Conservation (phyloP, 2,888 invertebrate species). For the Helobdella robusta region DNA sequence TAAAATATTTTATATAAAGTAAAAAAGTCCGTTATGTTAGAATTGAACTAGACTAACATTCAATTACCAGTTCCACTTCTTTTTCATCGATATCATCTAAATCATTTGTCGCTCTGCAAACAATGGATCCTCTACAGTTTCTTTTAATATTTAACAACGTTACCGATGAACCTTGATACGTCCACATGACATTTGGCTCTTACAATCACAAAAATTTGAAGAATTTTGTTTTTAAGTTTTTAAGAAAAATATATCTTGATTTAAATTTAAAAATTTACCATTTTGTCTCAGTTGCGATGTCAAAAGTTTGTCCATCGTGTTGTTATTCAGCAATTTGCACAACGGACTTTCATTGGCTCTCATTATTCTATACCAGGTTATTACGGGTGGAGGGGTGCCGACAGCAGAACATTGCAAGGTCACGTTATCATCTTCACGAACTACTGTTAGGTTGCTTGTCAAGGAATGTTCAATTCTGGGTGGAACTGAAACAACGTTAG, state of each 20-base stretch:
- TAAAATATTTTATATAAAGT: too few species aligned
- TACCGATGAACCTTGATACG: slow-evolving; percentile 2
- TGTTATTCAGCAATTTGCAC: too few species aligned
- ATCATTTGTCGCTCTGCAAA: slow-evolving; percentile 22
- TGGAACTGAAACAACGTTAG: too few species aligned
- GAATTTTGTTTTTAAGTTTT: too few species aligned
- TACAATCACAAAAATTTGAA: too few species aligned
- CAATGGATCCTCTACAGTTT: slow-evolving; percentile 17
- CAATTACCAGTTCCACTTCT: slow-evolving; percentile 8
- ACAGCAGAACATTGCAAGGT: slow-evolving; percentile 77
- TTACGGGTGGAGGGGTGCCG: slow-evolving; percentile 69
- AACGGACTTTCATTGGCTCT: too few species aligned
- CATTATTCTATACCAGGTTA: slow-evolving; percentile 61
- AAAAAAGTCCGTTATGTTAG: too few species aligned
- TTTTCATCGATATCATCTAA: slow-evolving; percentile 6
- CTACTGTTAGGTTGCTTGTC: slow-evolving; percentile 16
- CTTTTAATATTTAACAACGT: slow-evolving; percentile 15
- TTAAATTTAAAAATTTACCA: too few species aligned
- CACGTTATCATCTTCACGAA: slow-evolving; percentile 61
- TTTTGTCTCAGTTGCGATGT: too few species aligned
- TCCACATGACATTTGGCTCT: too few species aligned
- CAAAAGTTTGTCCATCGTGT: too few species aligned
- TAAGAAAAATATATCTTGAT: too few species aligned
- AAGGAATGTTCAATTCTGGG: slow-evolving; percentile 13
- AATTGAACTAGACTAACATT: slow-evolving; percentile 25